phyloP scores from a whole-genome alignment of 2,113 vertebrate species.

The Tragelaphus strepsiceros region DNA sequence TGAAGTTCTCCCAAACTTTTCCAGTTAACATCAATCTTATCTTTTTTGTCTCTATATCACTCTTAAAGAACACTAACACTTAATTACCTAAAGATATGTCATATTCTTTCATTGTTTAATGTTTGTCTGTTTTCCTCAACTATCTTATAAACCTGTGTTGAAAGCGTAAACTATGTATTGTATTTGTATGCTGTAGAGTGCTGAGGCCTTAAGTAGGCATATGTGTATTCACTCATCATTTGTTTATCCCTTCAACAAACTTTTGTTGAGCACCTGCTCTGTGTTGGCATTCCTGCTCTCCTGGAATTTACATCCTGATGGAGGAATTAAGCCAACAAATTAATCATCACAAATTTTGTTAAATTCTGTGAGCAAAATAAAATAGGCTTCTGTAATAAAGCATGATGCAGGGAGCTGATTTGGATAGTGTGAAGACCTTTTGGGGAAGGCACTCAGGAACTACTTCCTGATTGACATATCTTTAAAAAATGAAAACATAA shows the following conservation, averaged over 20 bases:
- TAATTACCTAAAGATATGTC: background rate
- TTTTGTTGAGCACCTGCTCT: background rate
- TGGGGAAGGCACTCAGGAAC: background rate
- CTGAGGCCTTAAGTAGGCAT: background rate
- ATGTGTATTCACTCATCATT: background rate
- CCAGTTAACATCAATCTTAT: background rate
- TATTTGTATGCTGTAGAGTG: background rate
- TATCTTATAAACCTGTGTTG: background rate
- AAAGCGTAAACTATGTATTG: background rate
- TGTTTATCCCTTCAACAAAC: background rate
- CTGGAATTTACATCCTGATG: background rate
- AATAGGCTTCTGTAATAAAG: background rate
- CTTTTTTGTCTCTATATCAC: background rate
- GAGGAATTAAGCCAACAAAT: background rate
- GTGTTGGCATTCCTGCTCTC: background rate
- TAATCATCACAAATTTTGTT: background rate
- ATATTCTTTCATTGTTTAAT: background rate
- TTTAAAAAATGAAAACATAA: background rate
- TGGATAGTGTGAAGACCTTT: background rate
- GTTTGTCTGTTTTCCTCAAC: background rate
- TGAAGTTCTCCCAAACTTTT: background rate
- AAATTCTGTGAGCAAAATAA: background rate
- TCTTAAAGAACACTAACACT: background rate
- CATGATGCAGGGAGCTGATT: background rate
- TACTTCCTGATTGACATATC: background rate